Evolutionary conservation across 2,888 invertebrate species (phyloP).

Genomic region (Amaurobius ferox): DNA sequence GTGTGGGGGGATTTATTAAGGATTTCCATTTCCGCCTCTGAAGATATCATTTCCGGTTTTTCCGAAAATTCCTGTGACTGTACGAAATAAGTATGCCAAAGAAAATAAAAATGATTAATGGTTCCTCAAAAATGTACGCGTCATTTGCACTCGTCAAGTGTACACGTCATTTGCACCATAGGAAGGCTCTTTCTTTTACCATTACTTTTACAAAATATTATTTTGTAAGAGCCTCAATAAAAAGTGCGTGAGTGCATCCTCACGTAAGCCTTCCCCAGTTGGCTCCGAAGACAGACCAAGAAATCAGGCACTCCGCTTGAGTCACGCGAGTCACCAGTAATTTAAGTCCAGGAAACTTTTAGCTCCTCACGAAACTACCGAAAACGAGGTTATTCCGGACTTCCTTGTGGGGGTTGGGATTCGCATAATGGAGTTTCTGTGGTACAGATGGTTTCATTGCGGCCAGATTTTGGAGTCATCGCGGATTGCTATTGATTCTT

Average conservation of each 20-base stretch:
- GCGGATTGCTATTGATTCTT: not conserved
- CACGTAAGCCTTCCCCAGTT: not conserved
- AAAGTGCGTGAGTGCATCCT: not conserved
- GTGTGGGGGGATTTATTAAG: too few species aligned
- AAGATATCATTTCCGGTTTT: too few species aligned
- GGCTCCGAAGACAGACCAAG: not conserved
- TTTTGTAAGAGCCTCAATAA: too few species aligned
- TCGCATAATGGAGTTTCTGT: conserved; percentile 2
- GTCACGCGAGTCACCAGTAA: conserved; percentile 10
- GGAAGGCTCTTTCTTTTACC: too few species aligned
- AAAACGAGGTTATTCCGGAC: not conserved
- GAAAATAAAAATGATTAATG: too few species aligned
- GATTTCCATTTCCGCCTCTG: too few species aligned
- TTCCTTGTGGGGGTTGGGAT: not conserved
- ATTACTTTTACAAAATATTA: too few species aligned
- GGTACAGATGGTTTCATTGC: not conserved
- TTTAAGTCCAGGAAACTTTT: not conserved
- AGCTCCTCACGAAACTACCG: not conserved
- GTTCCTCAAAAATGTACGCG: too few species aligned
- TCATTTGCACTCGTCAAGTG: too few species aligned
- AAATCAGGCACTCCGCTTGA: not conserved
- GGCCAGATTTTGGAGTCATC: not conserved
- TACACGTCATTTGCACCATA: too few species aligned
- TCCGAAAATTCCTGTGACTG: too few species aligned
- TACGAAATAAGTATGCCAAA: too few species aligned